Evolutionary conservation across 2,113 vertebrate species (phyloP).

Genomic region (Tenebrosternarchus preto): DNA sequence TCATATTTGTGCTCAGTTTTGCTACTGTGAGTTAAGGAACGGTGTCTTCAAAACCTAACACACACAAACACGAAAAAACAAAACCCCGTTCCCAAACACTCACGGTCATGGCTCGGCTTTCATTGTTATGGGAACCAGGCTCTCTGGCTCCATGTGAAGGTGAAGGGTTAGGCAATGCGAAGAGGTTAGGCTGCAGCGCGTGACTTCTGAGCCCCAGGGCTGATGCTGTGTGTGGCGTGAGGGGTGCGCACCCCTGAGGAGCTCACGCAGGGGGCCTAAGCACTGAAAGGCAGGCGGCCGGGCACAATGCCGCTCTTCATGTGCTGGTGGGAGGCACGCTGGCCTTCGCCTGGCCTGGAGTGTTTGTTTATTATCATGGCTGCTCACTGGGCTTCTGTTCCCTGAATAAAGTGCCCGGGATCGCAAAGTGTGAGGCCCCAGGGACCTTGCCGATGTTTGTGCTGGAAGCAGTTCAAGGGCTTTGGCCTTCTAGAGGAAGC

Average conservation of each 20-base stretch:
- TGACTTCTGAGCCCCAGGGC: conserved; percentile 32
- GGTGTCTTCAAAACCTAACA: background rate
- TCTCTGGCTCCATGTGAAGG: conserved; percentile 8
- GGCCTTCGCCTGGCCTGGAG: conserved; percentile 49
- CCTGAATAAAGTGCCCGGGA: conserved; percentile 48
- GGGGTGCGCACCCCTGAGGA: conserved; percentile 25
- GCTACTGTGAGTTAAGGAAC: conserved; percentile 14
- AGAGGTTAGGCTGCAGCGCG: background rate
- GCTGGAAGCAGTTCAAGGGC: conserved; percentile 58
- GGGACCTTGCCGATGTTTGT: conserved; percentile 55
- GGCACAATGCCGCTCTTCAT: conserved; percentile 54
- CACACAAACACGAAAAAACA: background rate
- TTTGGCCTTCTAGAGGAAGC: conserved; percentile 47
- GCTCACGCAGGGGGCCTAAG: conserved; percentile 17
- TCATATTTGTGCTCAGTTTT: conserved; percentile 42
- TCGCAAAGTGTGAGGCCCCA: conserved; percentile 57
- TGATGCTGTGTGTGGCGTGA: conserved; percentile 27
- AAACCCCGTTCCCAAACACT: background rate
- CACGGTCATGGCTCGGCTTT: conserved; percentile 27
- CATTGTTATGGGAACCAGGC: conserved; percentile 43
- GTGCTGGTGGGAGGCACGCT: conserved; percentile 44
- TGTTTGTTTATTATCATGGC: conserved; percentile 60
- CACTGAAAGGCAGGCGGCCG: conserved; percentile 25
- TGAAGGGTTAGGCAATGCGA: conserved; percentile 7
- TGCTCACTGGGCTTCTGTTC: conserved; percentile 57